These are phyloP conservation scores for Nasua narica DNA, from an alignment of 2,797 vertebrate genomes.

Conservation along the genomic window DNA sequence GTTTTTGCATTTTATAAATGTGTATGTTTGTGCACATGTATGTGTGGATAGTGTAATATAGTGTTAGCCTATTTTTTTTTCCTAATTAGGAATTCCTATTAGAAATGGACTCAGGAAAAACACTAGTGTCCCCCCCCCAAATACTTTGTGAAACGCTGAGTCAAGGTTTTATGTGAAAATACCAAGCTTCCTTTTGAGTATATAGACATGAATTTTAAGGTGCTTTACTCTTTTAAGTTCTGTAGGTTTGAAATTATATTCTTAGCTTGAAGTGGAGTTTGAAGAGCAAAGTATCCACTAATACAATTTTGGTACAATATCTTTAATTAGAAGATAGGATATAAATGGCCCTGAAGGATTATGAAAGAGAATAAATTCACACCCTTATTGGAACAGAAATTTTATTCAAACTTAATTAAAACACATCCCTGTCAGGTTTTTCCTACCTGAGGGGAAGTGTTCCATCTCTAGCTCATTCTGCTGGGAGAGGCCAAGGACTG, in stretches of 20 bases:
- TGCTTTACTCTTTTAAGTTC: background rate
- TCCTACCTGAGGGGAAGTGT: background rate
- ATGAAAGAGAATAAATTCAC: background rate
- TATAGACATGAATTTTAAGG: background rate
- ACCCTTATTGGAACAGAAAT: background rate
- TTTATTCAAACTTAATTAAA: constrained; percentile 38
- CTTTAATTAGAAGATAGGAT: background rate
- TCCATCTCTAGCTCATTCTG: background rate
- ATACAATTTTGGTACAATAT: background rate
- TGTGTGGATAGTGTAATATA: background rate
- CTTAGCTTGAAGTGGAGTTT: background rate
- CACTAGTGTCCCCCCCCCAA: background rate
- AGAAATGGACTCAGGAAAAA: background rate
- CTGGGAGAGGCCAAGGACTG: background rate
- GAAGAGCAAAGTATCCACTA: background rate
- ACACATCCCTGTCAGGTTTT: background rate
- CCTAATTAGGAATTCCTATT: background rate
- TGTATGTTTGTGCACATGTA: background rate
- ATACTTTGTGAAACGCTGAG: background rate
- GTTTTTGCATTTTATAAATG: background rate
- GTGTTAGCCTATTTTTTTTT: background rate
- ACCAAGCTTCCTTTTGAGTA: background rate
- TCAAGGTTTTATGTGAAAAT: background rate
- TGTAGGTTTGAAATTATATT: background rate
- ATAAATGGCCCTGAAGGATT: background rate